Evolutionary conservation across 2,888 invertebrate genomes (phyloP), one percentile per base, ranked within the genome.

Genomic region (Priocnemis perturbator): DNA sequence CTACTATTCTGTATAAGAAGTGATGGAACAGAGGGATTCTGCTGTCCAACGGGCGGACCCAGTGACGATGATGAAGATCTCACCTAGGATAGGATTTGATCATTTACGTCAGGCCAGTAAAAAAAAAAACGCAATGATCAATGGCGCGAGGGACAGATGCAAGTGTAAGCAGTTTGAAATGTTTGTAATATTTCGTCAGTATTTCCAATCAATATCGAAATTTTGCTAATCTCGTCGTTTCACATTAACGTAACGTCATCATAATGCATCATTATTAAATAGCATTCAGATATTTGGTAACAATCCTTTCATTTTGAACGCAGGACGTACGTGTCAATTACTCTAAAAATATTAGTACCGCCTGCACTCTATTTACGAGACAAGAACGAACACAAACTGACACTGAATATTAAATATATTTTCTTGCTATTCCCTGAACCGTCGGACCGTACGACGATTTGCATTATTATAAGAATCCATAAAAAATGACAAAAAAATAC

Each of bases 21-120:
- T 64, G 96, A 97, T 80, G 97, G 96, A 14, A 92, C 93, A 26
- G 97, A 97, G 89, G 93, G 95, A 0, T 91, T 95, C 77, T 96
- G 96, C 88, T 97, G 95, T 90, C 93, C 94, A 2, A 93, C 93
- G 55, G 92, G 92, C 0, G 92, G 92, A 57, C 88, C 89, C 48
- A 91, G 90, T 74, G 91, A 92, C 58, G 92, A 92, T 71, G 87
- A 87, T 63, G 89, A 90, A 61, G 89, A 90, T 52, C 89, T 89
- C 62, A 88, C 82, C 74, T 88, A 81, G 80, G 78, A 72, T 78
- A 76, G 67, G 66, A 61, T 75, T 64, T 67, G 53, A 55, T 67
- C 62, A 50, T 61, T 59, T 67, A 64, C 64, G 60, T 69, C 73
- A 63, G 69, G 71, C 60, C 74, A 71, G 62, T 67, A 55, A 26